Evolutionary conservation across 2,888 invertebrate genomes (phyloP), one percentile per base, ranked within the genome.

Genomic region (Mactromeris polynyma): DNA sequence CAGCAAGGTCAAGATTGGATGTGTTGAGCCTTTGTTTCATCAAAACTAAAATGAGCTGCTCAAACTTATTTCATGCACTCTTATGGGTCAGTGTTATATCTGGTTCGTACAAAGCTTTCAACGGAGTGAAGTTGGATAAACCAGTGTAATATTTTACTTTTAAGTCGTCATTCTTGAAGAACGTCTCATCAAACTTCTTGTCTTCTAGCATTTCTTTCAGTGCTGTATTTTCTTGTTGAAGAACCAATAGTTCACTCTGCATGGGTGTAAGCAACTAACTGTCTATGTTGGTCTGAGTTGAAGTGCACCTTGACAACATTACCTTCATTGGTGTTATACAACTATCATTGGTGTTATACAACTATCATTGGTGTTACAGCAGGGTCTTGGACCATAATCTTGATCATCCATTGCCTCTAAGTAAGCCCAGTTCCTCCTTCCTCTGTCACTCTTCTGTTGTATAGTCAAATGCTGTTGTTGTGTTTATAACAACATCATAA

Each of bases 131-230:
- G 33, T 83, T 58, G 26, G 83, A 31, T 19, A 87, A 46, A 6
- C 80, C 83, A 54, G 83, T 87, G 36, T 87, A 83, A 40, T 84
- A 83, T n/a, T 79, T 77, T 11, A 84, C 84, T 26, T 73, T 84
- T 33, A 19, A 17, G 46, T 64, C 69, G 79, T 84, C 80, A 58
- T 64, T 38, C 40, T 31, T 1, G 0, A 88, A 88, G 33, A 40
- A 40, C 4, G 40, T 11, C 11, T 4, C 40, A 40, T 40, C 40
- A 40, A 40, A 40, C 40, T 40, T 40, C 40, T 40, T 40, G 40
- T 11, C 11, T 7, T 40, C 40, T 11, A 40, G 46, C 17, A 46
- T 11, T 17, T 46, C 46, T 46, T n/a, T n/a, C n/a, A n/a, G n/a
- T n/a, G n/a, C n/a, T n/a, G n/a, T n/a, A 64, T 87, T 84, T 80